phyloP scores from a whole-genome alignment of 2,888 invertebrate genomes.

The Orthosia incerta region DNA sequence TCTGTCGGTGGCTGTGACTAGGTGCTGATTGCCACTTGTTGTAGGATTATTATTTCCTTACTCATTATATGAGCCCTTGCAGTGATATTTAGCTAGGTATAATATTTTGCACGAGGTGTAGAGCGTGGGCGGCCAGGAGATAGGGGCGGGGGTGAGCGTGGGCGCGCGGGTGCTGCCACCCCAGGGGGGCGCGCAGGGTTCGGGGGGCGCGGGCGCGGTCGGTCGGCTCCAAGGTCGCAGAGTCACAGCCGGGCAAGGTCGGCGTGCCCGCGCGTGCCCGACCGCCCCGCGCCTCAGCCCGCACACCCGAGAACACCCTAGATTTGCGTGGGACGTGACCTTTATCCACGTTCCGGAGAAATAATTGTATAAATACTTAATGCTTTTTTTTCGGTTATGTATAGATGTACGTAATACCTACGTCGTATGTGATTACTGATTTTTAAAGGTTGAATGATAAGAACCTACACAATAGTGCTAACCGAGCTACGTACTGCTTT shows the following conservation, averaged over 20 bases:
- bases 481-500: neutral
- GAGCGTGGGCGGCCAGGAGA: slow-evolving; percentile 76
- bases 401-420: slow-evolving; percentile 71
- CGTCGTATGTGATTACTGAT: slow-evolving; percentile 53
- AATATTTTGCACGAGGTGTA: slow-evolving; percentile 87
- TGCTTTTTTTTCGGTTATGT: slow-evolving; percentile 77
- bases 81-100: slow-evolving; percentile 72
- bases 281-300: slow-evolving; percentile 73
- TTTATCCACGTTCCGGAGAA: slow-evolving; percentile 89
- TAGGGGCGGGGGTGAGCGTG: slow-evolving; percentile 75
- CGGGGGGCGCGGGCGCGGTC: slow-evolving; percentile 66
- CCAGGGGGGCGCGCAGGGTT: slow-evolving; percentile 55
- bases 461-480: slow-evolving; percentile 16
- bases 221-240: slow-evolving; percentile 89
- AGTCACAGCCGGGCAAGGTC: slow-evolving; percentile 91
- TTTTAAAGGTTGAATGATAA: slow-evolving; percentile 41
- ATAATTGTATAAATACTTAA: slow-evolving; percentile 89
- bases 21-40: slow-evolving; percentile 22
- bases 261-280: slow-evolving; percentile 89
- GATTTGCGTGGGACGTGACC: slow-evolving; percentile 90
- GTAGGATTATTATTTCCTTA: slow-evolving; percentile 72
- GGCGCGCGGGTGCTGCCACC: slow-evolving; percentile 73
- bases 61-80: slow-evolving; percentile 72
- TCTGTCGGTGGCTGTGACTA: neutral
- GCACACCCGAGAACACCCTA: slow-evolving; percentile 85